These are phyloP conservation scores for Psettodes erumei DNA, from an alignment of 2,113 vertebrate genomes.

Conservation along the genomic window DNA sequence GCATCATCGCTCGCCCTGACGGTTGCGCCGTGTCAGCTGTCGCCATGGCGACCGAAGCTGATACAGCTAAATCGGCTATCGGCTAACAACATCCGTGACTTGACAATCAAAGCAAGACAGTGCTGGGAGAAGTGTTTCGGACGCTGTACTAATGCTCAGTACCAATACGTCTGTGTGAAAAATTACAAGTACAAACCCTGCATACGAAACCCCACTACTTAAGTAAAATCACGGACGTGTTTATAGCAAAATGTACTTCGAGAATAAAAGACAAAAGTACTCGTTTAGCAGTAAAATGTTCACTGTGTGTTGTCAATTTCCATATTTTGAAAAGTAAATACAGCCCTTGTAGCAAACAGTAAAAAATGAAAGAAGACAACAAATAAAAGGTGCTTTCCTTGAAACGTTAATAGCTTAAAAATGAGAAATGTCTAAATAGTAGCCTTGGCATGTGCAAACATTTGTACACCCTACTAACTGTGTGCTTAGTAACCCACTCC, in stretches of 20 bases:
- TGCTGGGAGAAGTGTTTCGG: not conserved
- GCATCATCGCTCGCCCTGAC: conserved; percentile 5
- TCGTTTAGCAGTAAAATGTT: not conserved
- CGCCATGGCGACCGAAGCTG: conserved; percentile 75
- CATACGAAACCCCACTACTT: not conserved
- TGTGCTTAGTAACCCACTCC: too few species aligned
- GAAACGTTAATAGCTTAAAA: too few species aligned
- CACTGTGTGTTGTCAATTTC: not conserved
- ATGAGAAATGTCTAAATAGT: too few species aligned
- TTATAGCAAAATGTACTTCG: not conserved
- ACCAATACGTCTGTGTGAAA: not conserved
- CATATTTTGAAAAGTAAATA: not conserved
- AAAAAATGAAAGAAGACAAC: not conserved
- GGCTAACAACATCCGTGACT: conserved; percentile 38
- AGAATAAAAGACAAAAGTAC: not conserved
- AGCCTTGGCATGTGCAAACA: too few species aligned
- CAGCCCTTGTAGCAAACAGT: not conserved
- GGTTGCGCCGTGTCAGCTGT: conserved; percentile 25
- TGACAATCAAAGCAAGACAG: not conserved
- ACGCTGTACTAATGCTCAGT: too few species aligned
- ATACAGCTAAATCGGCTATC: conserved; percentile 29
- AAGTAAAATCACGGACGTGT: not conserved
- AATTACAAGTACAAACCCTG: not conserved
- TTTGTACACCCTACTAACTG: too few species aligned
- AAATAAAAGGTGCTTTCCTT: too few species aligned